Evolutionary conservation across 2,888 invertebrate genomes (phyloP).

Genomic region (Melinaea marsaeus): DNA sequence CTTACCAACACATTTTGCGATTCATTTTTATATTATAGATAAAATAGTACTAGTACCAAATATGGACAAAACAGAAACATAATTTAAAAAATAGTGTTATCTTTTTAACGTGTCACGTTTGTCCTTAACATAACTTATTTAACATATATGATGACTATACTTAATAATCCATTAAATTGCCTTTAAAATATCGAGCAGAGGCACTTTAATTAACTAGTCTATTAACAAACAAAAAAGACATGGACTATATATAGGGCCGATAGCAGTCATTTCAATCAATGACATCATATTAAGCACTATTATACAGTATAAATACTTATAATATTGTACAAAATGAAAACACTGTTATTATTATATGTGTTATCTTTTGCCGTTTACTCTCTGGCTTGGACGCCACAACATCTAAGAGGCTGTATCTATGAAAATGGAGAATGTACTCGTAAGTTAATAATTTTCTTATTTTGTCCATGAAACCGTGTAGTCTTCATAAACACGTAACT

Average conservation of each 20-base stretch:
- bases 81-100: too few species aligned
- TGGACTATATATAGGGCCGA: background rate
- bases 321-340: slow-evolving; percentile 12
- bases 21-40: too few species aligned
- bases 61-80: too few species aligned
- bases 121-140: too few species aligned
- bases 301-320: background rate
- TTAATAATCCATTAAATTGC: too few species aligned
- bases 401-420: slow-evolving; percentile 48
- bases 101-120: too few species aligned
- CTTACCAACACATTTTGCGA: too few species aligned
- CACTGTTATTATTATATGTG: slow-evolving; percentile 8
- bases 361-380: slow-evolving; percentile 31
- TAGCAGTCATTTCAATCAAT: background rate
- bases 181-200: background rate
- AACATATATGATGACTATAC: too few species aligned
- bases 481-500: background rate
- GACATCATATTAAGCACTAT: slow-evolving; percentile 3
- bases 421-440: slow-evolving; percentile 40
- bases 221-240: background rate
- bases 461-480: background rate
- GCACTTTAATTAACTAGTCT: background rate
- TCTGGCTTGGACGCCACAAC: slow-evolving; percentile 29
- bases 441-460: slow-evolving; percentile 37
- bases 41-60: too few species aligned